A percentile compares a stretch with the other conserved stretches of the same genome.
These are phyloP conservation scores for Drosophila sechellia DNA, from an alignment of 1,140 invertebrate species.

Conservation along the genomic window DNA sequence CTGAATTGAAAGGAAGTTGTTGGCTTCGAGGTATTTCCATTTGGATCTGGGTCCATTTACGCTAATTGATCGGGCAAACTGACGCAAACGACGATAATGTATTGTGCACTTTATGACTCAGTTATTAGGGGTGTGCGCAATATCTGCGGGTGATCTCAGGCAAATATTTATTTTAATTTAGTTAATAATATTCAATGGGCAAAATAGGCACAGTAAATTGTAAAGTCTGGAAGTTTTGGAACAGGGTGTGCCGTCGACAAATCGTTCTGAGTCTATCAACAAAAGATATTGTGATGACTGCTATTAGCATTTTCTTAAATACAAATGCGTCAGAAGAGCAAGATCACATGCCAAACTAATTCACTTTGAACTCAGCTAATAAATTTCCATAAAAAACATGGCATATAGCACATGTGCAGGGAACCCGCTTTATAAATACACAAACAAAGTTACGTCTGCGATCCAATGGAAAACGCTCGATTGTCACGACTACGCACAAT, in stretches of 20 bases:
- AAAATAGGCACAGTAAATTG: background rate
- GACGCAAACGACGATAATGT: constrained; percentile 26
- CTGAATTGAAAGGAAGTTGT: constrained; percentile 23
- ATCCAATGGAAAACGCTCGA: constrained; percentile 19
- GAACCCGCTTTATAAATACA: too few relatives aligned
- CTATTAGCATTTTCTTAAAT: too few relatives aligned
- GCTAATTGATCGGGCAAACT: constrained; percentile 40
- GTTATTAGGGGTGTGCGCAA: constrained; percentile 1
- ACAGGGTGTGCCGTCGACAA: too few relatives aligned
- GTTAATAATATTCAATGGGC: constrained; percentile 21
- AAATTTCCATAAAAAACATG: background rate
- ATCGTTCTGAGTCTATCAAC: too few relatives aligned
- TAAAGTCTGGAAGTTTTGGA: background rate
- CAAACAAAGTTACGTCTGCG: background rate
- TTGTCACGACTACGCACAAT: constrained; percentile 24
- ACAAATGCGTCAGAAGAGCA: background rate
- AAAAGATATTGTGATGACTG: too few relatives aligned
- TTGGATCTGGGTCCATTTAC: constrained; percentile 22
- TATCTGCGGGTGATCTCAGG: constrained; percentile 5
- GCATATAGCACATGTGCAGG: background rate
- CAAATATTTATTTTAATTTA: constrained; percentile 17
- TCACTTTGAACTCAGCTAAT: too few relatives aligned
- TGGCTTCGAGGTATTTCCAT: constrained; percentile 13
- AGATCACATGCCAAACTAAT: background rate
- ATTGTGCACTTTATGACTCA: constrained; percentile 24